A percentile compares a stretch with the other conserved stretches of the same genome.
phyloP scores from a whole-genome alignment of 2,888 invertebrate species.

The Dorcus parallelipipedus region DNA sequence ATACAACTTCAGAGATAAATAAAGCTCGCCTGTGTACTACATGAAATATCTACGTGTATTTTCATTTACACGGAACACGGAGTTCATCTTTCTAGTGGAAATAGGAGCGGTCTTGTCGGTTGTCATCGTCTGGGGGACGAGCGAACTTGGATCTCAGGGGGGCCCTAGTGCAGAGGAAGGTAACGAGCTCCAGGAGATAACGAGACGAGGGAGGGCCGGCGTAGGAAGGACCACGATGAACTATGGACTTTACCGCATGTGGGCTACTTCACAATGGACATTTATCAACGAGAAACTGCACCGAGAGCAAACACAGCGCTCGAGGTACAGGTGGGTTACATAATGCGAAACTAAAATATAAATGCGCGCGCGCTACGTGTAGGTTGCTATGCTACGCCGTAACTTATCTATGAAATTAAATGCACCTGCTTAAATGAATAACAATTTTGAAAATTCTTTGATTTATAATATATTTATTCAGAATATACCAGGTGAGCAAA shows the following conservation, averaged over 20 bases:
- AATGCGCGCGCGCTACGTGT: constrained; percentile 9
- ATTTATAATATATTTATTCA: too few relatives aligned
- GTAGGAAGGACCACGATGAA: constrained; percentile 18
- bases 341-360: constrained; percentile 19
- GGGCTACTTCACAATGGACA: constrained; percentile 22
- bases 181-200: constrained; percentile 29
- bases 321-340: constrained; percentile 17
- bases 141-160: constrained; percentile 26
- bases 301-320: background rate
- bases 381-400: constrained; percentile 5
- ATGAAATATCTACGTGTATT: constrained; percentile 6
- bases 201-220: constrained; percentile 22
- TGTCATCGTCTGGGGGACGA: constrained; percentile 24
- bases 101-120: constrained; percentile 26
- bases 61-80: constrained; percentile 11
- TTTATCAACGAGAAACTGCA: constrained; percentile 20
- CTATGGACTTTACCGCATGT: constrained; percentile 18
- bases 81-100: constrained; percentile 11
- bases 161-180: constrained; percentile 23
- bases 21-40: constrained; percentile 7
- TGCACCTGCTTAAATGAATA: too few relatives aligned
- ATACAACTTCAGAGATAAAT: constrained; percentile 9
- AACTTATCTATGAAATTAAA: too few relatives aligned
- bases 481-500: too few relatives aligned
- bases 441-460: too few relatives aligned